Percentiles rank a stretch among this genome's conserved stretches.
Evolutionary conservation across 1,140 invertebrate genomes (phyloP).

Genomic region (Galleria mellonella): DNA sequence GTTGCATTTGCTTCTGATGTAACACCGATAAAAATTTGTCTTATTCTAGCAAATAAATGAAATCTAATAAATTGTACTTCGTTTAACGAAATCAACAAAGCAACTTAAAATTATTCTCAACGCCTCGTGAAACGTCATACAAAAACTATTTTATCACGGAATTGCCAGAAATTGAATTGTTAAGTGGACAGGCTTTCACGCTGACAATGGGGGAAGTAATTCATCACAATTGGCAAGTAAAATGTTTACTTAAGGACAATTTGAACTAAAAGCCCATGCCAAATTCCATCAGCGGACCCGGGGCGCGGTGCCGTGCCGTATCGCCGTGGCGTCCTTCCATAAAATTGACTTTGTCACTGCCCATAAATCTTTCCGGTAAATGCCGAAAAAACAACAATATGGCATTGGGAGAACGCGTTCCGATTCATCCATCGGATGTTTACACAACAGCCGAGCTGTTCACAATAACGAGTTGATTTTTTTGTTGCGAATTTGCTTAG

Average conservation of each 20-base stretch:
- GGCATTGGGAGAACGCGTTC: constrained; percentile 40
- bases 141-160: not conserved
- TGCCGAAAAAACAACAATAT: constrained; percentile 37
- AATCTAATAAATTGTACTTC: too few species aligned
- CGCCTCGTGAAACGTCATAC: too few species aligned
- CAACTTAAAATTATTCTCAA: too few species aligned
- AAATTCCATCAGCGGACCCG: constrained; percentile 46
- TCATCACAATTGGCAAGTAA: constrained; percentile 64
- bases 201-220: constrained; percentile 38
- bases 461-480: constrained; percentile 18
- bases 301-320: constrained; percentile 32
- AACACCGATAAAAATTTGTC: too few species aligned
- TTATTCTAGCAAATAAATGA: too few species aligned
- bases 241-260: constrained; percentile 64
- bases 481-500: constrained; percentile 23
- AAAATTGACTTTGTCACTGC: constrained; percentile 68
- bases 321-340: constrained; percentile 30
- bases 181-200: constrained; percentile 21
- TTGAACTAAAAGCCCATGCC: constrained; percentile 61
- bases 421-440: constrained; percentile 50
- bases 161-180: constrained; percentile 51
- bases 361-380: constrained; percentile 60
- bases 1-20: too few species aligned
- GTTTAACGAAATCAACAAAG: too few species aligned
- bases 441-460: constrained; percentile 47